Conservation (phyloP, 1,140 invertebrate species). For the Spodoptera frugiperda region DNA sequence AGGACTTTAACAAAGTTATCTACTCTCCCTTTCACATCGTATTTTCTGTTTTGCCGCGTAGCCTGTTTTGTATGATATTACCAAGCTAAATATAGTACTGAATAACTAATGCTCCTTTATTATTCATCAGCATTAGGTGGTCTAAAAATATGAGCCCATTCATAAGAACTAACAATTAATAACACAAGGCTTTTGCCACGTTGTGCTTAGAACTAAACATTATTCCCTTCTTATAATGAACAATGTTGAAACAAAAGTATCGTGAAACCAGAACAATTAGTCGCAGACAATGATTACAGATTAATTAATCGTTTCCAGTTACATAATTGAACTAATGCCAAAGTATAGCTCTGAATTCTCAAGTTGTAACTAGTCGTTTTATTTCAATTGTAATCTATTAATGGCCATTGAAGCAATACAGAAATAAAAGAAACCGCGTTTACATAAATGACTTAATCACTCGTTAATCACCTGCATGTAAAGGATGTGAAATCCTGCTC, state of each 20-base stretch:
- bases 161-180: too few species aligned
- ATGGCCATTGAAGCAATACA: neutral
- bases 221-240: slow-evolving; percentile 40
- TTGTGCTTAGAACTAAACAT: slow-evolving; percentile 2
- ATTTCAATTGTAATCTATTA: neutral
- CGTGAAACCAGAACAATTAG: slow-evolving; percentile 42
- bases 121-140: neutral
- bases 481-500: slow-evolving; percentile 46
- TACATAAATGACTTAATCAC: slow-evolving; percentile 19
- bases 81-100: too few species aligned
- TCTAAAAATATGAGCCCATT: too few species aligned
- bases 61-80: neutral
- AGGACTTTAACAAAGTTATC: slow-evolving; percentile 52
- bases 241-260: slow-evolving; percentile 46
- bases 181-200: neutral
- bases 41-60: neutral
- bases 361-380: neutral
- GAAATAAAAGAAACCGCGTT: slow-evolving; percentile 29
- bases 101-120: neutral
- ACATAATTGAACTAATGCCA: slow-evolving; percentile 21
- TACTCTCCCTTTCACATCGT: slow-evolving; percentile 7
- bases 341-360: neutral
- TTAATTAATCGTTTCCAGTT: slow-evolving; percentile 42
- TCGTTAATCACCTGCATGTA: slow-evolving; percentile 12
- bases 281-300: slow-evolving; percentile 41